These are phyloP conservation scores for Sceliomorpha sp. DNA, from an alignment of 2,888 invertebrate species.

Conservation along the genomic window DNA sequence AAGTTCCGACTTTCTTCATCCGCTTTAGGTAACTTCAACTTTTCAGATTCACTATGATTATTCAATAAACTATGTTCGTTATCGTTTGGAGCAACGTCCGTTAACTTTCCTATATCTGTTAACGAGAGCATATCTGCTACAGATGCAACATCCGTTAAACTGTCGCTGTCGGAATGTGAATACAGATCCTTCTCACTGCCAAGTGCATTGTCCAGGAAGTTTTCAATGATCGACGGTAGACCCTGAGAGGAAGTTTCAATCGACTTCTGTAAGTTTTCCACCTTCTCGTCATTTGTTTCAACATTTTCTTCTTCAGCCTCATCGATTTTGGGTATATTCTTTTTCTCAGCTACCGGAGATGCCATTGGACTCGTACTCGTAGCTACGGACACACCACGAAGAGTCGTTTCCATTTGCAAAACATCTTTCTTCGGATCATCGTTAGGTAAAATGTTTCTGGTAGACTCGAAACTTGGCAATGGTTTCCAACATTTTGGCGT, in stretches of 20 bases:
- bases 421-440: constrained; percentile 32
- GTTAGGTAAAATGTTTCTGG: constrained; percentile 53
- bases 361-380: constrained; percentile 17
- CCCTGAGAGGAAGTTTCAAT: too few species aligned
- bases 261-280: too few species aligned
- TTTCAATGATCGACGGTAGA: constrained; percentile 31
- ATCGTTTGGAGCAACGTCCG: too few species aligned
- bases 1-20: too few species aligned
- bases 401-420: constrained; percentile 27
- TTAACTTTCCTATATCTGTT: too few species aligned
- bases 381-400: constrained; percentile 27
- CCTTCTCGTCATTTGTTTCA: constrained; percentile 5
- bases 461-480: constrained; percentile 63
- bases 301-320: not conserved
- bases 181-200: constrained; percentile 32
- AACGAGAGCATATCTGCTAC: constrained; percentile 9
- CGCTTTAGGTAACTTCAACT: too few species aligned
- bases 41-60: too few species aligned
- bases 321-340: not conserved
- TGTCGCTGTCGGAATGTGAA: too few species aligned
- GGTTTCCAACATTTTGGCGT: constrained; percentile 19
- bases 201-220: constrained; percentile 35
- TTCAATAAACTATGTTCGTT: too few species aligned
- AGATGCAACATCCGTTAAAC: constrained; percentile 21
- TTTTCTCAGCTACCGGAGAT: constrained; percentile 1